Conservation (phyloP, 2,797 vertebrate species). For the Squalus acanthias region DNA sequence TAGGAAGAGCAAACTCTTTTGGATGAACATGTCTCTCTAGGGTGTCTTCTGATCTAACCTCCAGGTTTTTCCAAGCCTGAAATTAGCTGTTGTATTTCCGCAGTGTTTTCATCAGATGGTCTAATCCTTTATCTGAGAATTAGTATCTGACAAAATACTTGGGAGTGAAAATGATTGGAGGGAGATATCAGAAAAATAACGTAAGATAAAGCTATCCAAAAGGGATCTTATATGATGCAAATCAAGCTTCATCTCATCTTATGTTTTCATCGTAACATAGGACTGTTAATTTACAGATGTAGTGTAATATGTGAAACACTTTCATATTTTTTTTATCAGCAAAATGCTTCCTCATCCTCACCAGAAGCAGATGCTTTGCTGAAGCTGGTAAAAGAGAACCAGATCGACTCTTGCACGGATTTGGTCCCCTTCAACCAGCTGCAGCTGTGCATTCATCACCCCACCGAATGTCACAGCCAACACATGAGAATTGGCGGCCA, state of each 20-base stretch:
- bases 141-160: not conserved
- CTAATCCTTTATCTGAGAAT: not conserved
- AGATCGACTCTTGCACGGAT: constrained; percentile 60
- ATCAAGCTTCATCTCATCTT: not conserved
- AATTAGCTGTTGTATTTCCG: not conserved
- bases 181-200: not conserved
- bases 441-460: constrained; percentile 46
- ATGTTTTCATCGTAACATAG: not conserved
- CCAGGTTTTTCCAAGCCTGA: not conserved
- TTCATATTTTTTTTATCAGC: not conserved
- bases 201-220: not conserved
- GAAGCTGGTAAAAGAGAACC: constrained; percentile 65
- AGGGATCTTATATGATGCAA: not conserved
- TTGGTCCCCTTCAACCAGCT: constrained; percentile 68
- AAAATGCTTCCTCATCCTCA: not conserved
- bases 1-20: not conserved
- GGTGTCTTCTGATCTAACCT: not conserved
- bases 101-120: not conserved
- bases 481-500: not conserved
- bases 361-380: constrained; percentile 43
- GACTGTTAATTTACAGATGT: not conserved
- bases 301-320: not conserved
- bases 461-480: not conserved
- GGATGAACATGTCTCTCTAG: not conserved
- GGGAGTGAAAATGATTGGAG: not conserved